These are phyloP conservation scores for Drosophila conformis DNA, from an alignment of 2,888 invertebrate genomes.

Conservation along the genomic window DNA sequence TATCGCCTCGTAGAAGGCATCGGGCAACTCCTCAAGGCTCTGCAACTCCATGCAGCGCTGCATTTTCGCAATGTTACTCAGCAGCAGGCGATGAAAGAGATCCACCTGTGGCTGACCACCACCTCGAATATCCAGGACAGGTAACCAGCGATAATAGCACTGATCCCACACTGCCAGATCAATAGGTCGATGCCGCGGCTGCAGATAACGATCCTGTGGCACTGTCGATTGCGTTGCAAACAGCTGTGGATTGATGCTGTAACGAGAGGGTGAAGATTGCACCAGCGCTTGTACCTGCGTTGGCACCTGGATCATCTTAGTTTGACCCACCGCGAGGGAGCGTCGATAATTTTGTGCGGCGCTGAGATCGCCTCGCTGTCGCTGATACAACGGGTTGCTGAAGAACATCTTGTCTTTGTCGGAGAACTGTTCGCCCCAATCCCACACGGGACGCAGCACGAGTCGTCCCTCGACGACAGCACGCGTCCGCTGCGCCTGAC, in stretches of 20 bases:
- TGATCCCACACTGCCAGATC: slow-evolving; percentile 92
- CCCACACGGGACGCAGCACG: slow-evolving; percentile 92
- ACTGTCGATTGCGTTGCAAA: slow-evolving; percentile 83
- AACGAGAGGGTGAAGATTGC: slow-evolving; percentile 58
- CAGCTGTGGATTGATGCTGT: slow-evolving; percentile 81
- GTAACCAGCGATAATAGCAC: slow-evolving; percentile 96
- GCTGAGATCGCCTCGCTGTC: slow-evolving; percentile 62
- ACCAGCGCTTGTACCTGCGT: slow-evolving; percentile 19
- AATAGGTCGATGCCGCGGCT: slow-evolving; percentile 86
- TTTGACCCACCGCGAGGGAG: slow-evolving; percentile 74
- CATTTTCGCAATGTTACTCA: slow-evolving; percentile 84
- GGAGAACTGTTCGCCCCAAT: slow-evolving; percentile 94
- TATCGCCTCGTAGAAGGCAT: slow-evolving; percentile 73
- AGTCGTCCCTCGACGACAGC: slow-evolving; percentile 86
- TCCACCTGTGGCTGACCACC: slow-evolving; percentile 85
- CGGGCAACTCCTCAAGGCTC: slow-evolving; percentile 83
- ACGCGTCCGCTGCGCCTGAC: slow-evolving; percentile 90
- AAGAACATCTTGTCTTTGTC: slow-evolving; percentile 93
- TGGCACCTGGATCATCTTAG: slow-evolving; percentile 59
- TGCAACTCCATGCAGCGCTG: slow-evolving; percentile 84
- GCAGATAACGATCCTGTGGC: slow-evolving; percentile 84
- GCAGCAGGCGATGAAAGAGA: slow-evolving; percentile 83
- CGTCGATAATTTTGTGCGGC: slow-evolving; percentile 79
- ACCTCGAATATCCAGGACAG: slow-evolving; percentile 89
- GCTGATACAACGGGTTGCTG: slow-evolving; percentile 92